Evolutionary conservation across 2,797 vertebrate species (phyloP).

Genomic region (Myiotriccus ornatus): DNA sequence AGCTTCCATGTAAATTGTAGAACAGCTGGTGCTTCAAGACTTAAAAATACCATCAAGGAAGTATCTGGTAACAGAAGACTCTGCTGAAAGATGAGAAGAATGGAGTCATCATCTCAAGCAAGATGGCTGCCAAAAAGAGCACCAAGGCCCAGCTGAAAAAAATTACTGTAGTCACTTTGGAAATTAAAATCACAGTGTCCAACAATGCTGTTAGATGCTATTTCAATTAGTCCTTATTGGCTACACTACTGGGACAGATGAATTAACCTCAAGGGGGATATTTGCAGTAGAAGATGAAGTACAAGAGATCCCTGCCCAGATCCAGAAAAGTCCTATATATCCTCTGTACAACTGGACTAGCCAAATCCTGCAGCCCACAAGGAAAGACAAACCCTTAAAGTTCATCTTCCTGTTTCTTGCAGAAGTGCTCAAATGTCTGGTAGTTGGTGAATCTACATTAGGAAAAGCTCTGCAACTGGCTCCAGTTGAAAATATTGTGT

Average conservation of each 20-base stretch:
- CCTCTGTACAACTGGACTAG: background rate
- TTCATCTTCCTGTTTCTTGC: background rate
- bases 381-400: background rate
- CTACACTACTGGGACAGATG: background rate
- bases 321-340: background rate
- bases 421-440: background rate
- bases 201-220: slow-evolving; percentile 12
- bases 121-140: background rate
- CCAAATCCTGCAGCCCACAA: background rate
- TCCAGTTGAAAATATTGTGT: background rate
- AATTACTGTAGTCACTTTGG: slow-evolving; percentile 3
- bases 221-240: slow-evolving; percentile 34
- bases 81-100: background rate
- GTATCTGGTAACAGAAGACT: background rate
- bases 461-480: background rate
- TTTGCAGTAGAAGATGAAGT: slow-evolving; percentile 35
- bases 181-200: slow-evolving; percentile 17
- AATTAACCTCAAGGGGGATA: slow-evolving; percentile 37
- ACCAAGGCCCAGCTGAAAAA: slow-evolving; percentile 1
- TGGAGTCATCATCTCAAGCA: background rate
- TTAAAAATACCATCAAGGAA: background rate
- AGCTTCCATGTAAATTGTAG: background rate
- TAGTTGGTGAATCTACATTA: background rate
- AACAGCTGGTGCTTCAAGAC: background rate
- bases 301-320: background rate